Evolutionary conservation across 2,113 vertebrate species (phyloP).

Genomic region (Pollimyrus isidori): DNA sequence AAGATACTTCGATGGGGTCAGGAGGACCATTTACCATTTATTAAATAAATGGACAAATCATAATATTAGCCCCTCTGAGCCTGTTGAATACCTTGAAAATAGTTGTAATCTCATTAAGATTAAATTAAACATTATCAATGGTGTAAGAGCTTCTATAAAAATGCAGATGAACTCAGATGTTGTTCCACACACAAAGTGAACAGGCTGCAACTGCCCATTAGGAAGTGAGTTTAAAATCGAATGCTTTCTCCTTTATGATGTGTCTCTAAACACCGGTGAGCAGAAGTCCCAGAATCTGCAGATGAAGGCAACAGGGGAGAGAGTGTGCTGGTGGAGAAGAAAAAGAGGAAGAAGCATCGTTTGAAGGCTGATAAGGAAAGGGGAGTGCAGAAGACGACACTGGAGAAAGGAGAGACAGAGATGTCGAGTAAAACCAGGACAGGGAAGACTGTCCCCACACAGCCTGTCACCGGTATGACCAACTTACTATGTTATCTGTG

Average conservation of each 20-base stretch:
- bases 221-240: not conserved
- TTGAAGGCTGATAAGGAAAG: slow-evolving; percentile 38
- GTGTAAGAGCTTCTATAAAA: not conserved
- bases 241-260: not conserved
- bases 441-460: slow-evolving; percentile 40
- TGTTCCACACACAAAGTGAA: not conserved
- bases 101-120: not conserved
- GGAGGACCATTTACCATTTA: not conserved
- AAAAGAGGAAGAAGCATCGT: slow-evolving; percentile 52
- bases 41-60: not conserved
- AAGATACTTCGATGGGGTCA: no score
- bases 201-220: not conserved
- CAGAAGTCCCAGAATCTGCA: slow-evolving; percentile 38
- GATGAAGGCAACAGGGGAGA: slow-evolving; percentile 31
- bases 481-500: not conserved
- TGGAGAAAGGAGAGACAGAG: slow-evolving; percentile 35
- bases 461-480: slow-evolving; percentile 46
- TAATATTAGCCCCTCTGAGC: not conserved
- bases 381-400: slow-evolving; percentile 42
- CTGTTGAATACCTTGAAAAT: not conserved
- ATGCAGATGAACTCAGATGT: not conserved
- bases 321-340: slow-evolving; percentile 46
- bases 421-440: slow-evolving; percentile 30
- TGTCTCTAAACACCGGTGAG: not conserved
- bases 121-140: not conserved